These are phyloP conservation scores for Clarias fuscus DNA, from an alignment of 2,797 vertebrate genomes.

Conservation along the genomic window DNA sequence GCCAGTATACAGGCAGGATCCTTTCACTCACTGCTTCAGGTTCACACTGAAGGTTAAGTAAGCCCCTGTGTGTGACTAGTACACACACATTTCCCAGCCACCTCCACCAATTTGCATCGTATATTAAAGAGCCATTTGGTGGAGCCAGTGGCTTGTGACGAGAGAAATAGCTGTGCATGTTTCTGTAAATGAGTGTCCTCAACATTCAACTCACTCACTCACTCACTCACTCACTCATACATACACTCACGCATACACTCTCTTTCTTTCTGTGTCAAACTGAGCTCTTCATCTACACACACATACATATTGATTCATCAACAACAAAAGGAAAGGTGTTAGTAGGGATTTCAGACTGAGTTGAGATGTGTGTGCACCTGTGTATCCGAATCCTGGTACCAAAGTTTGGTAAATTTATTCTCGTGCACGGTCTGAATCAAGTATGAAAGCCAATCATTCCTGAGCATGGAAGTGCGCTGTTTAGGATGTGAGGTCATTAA, in stretches of 20 bases:
- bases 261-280: constrained; percentile 8
- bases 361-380: neutral
- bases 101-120: constrained; percentile 43
- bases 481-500: too few relatives aligned
- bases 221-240: neutral
- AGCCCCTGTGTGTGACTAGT: constrained; percentile 46
- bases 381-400: too few relatives aligned
- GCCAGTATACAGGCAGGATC: constrained; percentile 51
- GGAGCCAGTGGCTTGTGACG: constrained; percentile 44
- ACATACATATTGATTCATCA: neutral
- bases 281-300: constrained; percentile 31
- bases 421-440: too few relatives aligned
- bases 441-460: too few relatives aligned
- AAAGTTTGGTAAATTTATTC: too few relatives aligned
- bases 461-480: too few relatives aligned
- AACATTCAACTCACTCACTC: constrained; percentile 18
- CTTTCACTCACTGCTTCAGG: constrained; percentile 53
- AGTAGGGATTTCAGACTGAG: neutral
- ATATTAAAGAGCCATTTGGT: constrained; percentile 51
- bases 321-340: constrained; percentile 14
- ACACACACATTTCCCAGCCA: constrained; percentile 37
- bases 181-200: constrained; percentile 43
- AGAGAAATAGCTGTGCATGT: constrained; percentile 28
- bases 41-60: constrained; percentile 69
- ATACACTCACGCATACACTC: neutral